Conservation (phyloP, 1,140 invertebrate species). For the Zaprionus tsacasi region DNA sequence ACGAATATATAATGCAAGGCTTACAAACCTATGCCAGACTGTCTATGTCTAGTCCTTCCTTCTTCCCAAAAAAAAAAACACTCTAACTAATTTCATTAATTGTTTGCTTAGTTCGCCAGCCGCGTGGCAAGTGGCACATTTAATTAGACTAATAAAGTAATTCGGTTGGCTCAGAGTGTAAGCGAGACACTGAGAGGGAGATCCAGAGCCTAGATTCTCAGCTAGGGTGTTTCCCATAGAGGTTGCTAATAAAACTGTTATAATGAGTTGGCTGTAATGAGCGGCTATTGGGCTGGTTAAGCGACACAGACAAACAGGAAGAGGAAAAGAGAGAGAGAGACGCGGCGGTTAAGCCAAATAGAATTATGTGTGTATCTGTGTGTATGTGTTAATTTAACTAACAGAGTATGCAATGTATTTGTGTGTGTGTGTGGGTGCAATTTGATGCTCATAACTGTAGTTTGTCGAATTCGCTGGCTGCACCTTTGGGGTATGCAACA, state of each 20-base stretch:
- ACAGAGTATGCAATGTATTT: conserved; percentile 11
- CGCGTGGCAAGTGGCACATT: conserved; percentile 71
- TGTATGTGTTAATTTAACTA: conserved; percentile 63
- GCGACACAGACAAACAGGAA: not conserved
- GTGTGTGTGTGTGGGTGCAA: conserved; percentile 4
- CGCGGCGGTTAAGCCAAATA: conserved; percentile 62
- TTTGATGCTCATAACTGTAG: conserved; percentile 36
- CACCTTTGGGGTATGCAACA: conserved; percentile 67
- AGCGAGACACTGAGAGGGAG: conserved; percentile 43
- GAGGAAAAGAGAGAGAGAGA: not conserved
- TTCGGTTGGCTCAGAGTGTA: conserved; percentile 57
- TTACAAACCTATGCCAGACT: too few species aligned
- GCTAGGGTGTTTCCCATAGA: conserved; percentile 21
- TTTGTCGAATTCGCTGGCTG: conserved; percentile 9
- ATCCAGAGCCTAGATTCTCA: not conserved
- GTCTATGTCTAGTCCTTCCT: too few species aligned
- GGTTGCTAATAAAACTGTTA: conserved; percentile 77
- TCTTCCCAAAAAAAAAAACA: conserved; percentile 1
- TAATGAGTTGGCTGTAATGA: conserved; percentile 62
- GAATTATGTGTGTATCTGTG: conserved; percentile 45
- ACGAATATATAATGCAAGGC: too few species aligned
- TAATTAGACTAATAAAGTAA: conserved; percentile 82
- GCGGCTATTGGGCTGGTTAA: conserved; percentile 24
- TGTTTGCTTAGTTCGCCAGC: conserved; percentile 53
- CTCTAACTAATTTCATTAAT: conserved; percentile 76